These are phyloP conservation scores for Calliopsis andreniformis DNA, from an alignment of 1,140 invertebrate genomes.

Conservation along the genomic window DNA sequence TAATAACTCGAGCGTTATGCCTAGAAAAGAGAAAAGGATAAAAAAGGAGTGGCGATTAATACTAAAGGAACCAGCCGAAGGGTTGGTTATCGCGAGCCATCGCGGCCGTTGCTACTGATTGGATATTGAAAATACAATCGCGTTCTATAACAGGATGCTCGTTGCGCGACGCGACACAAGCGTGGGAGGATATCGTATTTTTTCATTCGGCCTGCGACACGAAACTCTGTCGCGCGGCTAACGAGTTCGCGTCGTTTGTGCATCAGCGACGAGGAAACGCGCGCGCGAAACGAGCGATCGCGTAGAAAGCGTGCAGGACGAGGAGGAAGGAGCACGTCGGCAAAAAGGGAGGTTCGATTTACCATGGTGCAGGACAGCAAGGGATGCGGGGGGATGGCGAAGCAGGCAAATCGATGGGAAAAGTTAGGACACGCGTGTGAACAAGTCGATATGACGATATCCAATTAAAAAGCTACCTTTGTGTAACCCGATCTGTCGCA, in stretches of 20 bases:
- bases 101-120: background rate
- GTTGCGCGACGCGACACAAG: background rate
- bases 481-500: conserved; percentile 76
- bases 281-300: background rate
- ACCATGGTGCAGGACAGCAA: background rate
- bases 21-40: background rate
- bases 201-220: background rate
- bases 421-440: conserved; percentile 73
- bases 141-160: conserved; percentile 16
- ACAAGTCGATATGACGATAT: conserved; percentile 78
- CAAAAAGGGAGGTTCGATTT: background rate
- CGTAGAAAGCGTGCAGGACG: background rate
- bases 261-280: conserved; percentile 8
- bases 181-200: background rate
- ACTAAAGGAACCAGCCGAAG: too few relatives aligned
- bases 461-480: conserved; percentile 80
- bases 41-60: too few relatives aligned
- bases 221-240: conserved; percentile 21
- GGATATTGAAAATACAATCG: conserved; percentile 28
- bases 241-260: conserved; percentile 27
- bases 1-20: too few relatives aligned
- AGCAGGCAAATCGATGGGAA: conserved; percentile 59
- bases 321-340: background rate
- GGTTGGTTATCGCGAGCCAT: background rate
- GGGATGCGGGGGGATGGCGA: background rate